Conservation (phyloP, 2,113 vertebrate genomes). For the Clarias magur region DNA sequence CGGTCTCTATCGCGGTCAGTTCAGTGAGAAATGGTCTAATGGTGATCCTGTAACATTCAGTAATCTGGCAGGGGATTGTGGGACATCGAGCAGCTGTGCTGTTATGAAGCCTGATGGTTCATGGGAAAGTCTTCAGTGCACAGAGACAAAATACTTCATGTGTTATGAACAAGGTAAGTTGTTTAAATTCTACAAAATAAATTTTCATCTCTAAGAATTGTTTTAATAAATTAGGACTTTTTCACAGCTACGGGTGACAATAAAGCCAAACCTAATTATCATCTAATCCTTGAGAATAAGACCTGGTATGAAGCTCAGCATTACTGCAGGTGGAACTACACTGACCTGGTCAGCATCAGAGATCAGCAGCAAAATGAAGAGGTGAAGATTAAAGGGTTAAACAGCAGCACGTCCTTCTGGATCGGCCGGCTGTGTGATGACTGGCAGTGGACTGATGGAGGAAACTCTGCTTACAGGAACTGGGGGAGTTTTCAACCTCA, state of each 20-base stretch:
- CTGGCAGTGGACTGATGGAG: constrained; percentile 56
- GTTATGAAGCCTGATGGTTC: neutral
- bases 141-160: constrained; percentile 42
- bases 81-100: neutral
- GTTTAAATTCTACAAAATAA: too few relatives aligned
- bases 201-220: too few relatives aligned
- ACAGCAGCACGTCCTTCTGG: constrained; percentile 44
- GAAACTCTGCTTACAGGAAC: constrained; percentile 53
- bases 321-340: constrained; percentile 49
- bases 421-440: constrained; percentile 57
- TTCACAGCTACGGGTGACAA: neutral
- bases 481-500: rapidly evolving
- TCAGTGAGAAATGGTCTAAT: constrained; percentile 56
- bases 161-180: constrained; percentile 58
- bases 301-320: constrained; percentile 59
- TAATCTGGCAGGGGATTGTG: neutral
- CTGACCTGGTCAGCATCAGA: constrained; percentile 57
- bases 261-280: constrained; percentile 10
- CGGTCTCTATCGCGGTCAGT: neutral
- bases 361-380: rapidly evolving
- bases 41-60: rapidly evolving
- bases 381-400: neutral
- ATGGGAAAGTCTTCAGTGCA: constrained; percentile 44
- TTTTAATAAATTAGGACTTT: too few relatives aligned
- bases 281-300: rapidly evolving